Evolutionary conservation across 1,140 invertebrate genomes (phyloP).

Genomic region (Batillaria attramentaria): DNA sequence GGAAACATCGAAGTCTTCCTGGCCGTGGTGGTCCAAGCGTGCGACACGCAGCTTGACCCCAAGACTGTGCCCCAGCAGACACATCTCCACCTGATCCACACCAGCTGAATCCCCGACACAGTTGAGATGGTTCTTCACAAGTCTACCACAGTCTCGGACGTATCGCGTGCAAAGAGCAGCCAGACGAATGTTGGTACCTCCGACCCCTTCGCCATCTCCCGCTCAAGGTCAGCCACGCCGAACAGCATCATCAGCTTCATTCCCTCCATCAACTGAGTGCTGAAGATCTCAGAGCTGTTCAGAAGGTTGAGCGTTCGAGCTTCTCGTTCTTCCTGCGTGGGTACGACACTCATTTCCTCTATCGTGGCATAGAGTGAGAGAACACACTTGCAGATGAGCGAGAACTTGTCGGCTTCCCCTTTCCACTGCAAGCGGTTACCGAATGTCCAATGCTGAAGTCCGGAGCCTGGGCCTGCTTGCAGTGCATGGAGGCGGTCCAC

Average conservation of each 20-base stretch:
- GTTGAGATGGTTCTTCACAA: slow-evolving; percentile 74
- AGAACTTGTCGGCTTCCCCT: slow-evolving; percentile 44
- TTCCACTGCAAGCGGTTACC: slow-evolving; percentile 67
- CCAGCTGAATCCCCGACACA: slow-evolving; percentile 71
- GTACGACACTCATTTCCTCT: slow-evolving; percentile 60
- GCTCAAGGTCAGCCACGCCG: slow-evolving; percentile 67
- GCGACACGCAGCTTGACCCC: slow-evolving; percentile 71
- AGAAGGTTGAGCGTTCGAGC: slow-evolving; percentile 65
- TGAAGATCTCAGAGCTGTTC: slow-evolving; percentile 71
- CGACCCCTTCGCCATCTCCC: slow-evolving; percentile 55
- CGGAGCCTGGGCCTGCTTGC: slow-evolving; percentile 51
- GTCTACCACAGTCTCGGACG: slow-evolving; percentile 69
- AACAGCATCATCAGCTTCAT: slow-evolving; percentile 74
- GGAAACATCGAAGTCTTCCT: slow-evolving; percentile 71
- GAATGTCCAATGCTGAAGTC: slow-evolving; percentile 72
- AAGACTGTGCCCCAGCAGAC: slow-evolving; percentile 72
- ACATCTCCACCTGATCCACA: slow-evolving; percentile 75
- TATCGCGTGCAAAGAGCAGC: slow-evolving; percentile 73
- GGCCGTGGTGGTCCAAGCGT: slow-evolving; percentile 67
- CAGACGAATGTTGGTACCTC: slow-evolving; percentile 73
- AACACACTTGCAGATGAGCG: slow-evolving; percentile 51
- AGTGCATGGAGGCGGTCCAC: slow-evolving; percentile 53
- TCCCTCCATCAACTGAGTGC: slow-evolving; percentile 74
- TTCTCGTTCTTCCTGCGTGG: slow-evolving; percentile 60
- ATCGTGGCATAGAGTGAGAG: slow-evolving; percentile 58